phyloP scores from a whole-genome alignment of 2,888 invertebrate genomes.

The Folsomia candida region DNA sequence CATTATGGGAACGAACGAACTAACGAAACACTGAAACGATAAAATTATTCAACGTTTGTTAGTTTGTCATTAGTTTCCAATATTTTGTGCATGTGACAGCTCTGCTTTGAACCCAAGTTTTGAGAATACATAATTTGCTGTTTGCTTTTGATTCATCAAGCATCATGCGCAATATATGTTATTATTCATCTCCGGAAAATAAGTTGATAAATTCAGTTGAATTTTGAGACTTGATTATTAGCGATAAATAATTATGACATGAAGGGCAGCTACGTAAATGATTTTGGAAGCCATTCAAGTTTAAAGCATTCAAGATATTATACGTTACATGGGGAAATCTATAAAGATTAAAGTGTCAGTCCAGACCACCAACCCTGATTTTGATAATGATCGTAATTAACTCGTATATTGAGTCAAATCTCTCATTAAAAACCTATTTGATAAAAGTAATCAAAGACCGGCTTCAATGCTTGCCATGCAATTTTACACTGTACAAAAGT shows the following conservation, averaged over 20 bases:
- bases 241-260: neutral
- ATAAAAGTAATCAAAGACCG: neutral
- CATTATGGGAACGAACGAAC: no score
- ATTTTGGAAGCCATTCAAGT: no score
- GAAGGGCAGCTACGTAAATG: neutral
- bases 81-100: neutral
- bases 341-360: neutral
- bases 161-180: neutral
- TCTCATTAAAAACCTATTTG: conserved; percentile 1
- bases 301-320: no score
- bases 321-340: neutral
- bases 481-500: no score
- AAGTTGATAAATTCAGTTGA: neutral
- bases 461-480: neutral
- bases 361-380: neutral
- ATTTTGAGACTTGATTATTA: neutral
- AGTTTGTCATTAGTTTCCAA: neutral
- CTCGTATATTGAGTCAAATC: neutral
- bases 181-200: no score
- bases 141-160: neutral
- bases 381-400: neutral
- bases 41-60: neutral
- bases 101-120: neutral
- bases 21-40: no score
- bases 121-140: neutral